Conservation (phyloP, 2,113 vertebrate species). For the Aldabrachelys gigantea region DNA sequence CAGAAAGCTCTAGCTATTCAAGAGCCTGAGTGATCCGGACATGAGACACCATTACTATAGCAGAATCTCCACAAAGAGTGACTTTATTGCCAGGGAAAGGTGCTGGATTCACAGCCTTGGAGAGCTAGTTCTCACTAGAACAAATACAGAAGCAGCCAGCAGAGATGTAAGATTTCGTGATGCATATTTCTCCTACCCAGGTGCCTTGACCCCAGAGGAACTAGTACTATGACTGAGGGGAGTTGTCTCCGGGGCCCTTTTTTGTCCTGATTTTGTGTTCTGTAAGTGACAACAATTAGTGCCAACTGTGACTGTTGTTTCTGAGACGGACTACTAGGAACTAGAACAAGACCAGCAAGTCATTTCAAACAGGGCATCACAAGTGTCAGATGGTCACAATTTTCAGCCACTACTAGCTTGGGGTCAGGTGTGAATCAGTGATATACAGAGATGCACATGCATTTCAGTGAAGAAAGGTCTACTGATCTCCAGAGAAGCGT, state of each 20-base stretch:
- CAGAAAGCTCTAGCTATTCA: background rate
- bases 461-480: background rate
- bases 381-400: background rate
- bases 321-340: background rate
- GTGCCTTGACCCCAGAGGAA: background rate
- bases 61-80: background rate
- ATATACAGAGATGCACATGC: background rate
- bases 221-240: background rate
- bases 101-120: background rate
- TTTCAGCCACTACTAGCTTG: fast-evolving
- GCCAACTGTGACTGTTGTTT: background rate
- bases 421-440: background rate
- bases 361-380: background rate
- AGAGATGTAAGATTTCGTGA: background rate
- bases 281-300: background rate
- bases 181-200: background rate
- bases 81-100: background rate
- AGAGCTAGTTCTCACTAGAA: background rate
- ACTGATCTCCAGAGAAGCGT: background rate
- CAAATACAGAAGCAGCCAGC: background rate
- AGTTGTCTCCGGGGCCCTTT: background rate
- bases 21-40: background rate
- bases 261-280: background rate
- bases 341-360: background rate
- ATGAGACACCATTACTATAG: background rate